Conservation (phyloP, 2,797 vertebrate species). For the Vireo griseus region DNA sequence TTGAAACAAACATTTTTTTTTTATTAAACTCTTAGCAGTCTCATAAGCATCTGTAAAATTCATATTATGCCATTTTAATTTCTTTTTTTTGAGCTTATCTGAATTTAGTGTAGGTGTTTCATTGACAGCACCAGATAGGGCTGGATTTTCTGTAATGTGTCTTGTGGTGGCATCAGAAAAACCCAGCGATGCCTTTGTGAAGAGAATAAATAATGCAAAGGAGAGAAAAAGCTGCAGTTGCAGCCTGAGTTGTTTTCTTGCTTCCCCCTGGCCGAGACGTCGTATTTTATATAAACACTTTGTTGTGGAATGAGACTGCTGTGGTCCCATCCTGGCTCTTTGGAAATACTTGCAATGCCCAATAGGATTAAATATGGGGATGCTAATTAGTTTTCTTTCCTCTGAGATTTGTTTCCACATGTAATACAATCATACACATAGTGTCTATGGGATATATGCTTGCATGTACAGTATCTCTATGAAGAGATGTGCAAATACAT, state of each 20-base stretch:
- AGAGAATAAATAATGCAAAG: neutral
- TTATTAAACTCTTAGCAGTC: neutral
- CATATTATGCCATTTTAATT: neutral
- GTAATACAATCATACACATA: rapidly evolving
- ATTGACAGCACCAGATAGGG: neutral
- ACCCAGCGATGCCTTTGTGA: neutral
- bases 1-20: neutral
- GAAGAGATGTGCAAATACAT: neutral
- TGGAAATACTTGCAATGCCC: neutral
- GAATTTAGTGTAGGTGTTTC: neutral
- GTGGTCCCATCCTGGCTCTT: neutral
- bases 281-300: neutral
- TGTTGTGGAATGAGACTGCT: neutral
- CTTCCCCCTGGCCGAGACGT: neutral
- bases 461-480: rapidly evolving
- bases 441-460: neutral
- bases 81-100: neutral
- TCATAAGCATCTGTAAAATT: neutral
- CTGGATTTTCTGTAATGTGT: neutral
- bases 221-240: neutral
- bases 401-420: neutral
- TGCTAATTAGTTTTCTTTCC: neutral
- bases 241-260: neutral
- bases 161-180: neutral
- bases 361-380: neutral